Evolutionary conservation across 2,797 vertebrate genomes (phyloP).

Genomic region (Phoeniculus purpureus): DNA sequence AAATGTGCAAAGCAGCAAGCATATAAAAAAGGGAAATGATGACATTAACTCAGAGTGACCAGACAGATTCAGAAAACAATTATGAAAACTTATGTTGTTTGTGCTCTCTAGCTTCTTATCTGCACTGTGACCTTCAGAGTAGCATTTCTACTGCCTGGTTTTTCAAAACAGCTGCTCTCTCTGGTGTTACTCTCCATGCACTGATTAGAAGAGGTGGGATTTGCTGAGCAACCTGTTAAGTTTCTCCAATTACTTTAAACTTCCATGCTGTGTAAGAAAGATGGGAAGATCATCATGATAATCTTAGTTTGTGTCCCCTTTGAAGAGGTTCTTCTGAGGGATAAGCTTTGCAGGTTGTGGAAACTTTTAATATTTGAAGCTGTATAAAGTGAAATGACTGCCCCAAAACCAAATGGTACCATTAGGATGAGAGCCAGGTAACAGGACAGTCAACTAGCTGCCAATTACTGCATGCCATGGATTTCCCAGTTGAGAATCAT

Average conservation of each 20-base stretch:
- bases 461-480: background rate
- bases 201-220: background rate
- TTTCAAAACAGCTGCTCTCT: background rate
- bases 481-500: background rate
- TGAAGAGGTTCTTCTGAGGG: background rate
- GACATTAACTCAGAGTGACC: background rate
- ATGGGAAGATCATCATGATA: background rate
- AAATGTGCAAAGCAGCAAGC: slow-evolving; percentile 37
- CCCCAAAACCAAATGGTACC: rapidly evolving
- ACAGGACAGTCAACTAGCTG: background rate
- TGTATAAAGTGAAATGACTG: background rate
- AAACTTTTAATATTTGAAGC: background rate
- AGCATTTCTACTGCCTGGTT: background rate
- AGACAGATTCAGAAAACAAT: slow-evolving; percentile 28
- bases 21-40: slow-evolving; percentile 17
- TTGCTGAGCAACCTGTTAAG: background rate
- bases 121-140: slow-evolving; percentile 17
- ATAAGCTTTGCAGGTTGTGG: rapidly evolving
- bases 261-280: background rate
- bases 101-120: background rate
- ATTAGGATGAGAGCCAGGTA: background rate
- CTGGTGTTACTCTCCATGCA: background rate
- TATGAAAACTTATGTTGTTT: slow-evolving; percentile 5
- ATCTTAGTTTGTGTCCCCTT: background rate
- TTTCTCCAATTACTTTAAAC: background rate